These are phyloP conservation scores for Hippocampus guttulatus DNA, from an alignment of 2,113 vertebrate genomes.

Conservation along the genomic window DNA sequence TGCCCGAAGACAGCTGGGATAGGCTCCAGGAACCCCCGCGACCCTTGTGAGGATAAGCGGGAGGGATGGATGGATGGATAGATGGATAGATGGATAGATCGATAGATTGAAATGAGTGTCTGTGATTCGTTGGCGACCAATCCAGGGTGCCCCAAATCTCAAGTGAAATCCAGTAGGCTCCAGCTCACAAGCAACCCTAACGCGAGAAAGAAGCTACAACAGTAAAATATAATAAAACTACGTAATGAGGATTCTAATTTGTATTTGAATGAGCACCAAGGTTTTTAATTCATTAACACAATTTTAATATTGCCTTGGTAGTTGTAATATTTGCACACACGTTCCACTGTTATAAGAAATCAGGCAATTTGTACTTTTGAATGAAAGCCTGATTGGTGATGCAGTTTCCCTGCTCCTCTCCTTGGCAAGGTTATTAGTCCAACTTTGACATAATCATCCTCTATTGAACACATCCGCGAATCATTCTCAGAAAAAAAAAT, in stretches of 20 bases:
- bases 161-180: too few relatives aligned
- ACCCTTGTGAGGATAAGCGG: too few relatives aligned
- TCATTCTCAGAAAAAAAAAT: not conserved
- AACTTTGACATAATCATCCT: conserved; percentile 4
- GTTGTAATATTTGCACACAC: not conserved
- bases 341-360: not conserved
- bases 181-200: too few relatives aligned
- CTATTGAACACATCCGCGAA: not conserved
- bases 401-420: not conserved
- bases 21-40: too few relatives aligned
- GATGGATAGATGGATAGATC: too few relatives aligned
- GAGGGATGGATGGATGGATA: too few relatives aligned
- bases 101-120: too few relatives aligned
- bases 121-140: too few relatives aligned
- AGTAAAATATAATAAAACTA: not conserved
- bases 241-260: not conserved
- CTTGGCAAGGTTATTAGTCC: not conserved
- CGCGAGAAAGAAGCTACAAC: not conserved
- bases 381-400: not conserved
- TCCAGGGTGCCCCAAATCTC: too few relatives aligned
- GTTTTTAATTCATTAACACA: not conserved
- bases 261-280: not conserved
- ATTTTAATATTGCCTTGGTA: not conserved
- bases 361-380: not conserved
- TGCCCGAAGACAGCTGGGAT: too few relatives aligned